Evolutionary conservation across 2,797 vertebrate genomes (phyloP), one percentile per base, ranked within the genome.

Genomic region (Choloepus didactylus): DNA sequence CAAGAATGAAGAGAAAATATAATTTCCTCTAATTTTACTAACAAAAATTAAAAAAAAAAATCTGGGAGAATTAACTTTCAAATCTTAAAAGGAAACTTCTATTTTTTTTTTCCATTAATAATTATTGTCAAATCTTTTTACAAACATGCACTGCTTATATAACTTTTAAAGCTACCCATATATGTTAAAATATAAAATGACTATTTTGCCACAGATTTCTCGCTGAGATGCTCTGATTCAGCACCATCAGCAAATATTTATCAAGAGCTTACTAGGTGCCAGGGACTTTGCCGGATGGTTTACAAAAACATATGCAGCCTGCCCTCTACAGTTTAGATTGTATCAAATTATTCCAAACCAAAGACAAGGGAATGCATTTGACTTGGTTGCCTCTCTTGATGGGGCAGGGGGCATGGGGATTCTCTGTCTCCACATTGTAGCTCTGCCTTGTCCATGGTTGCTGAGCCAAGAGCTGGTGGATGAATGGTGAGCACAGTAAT

Each of bases 71-170:
- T 64, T 80, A 14, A 60, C 54, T 91, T 95, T 41, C 14, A 96
- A 79, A 80, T 93, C 35, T 89, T 93, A 38, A 93, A 92, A 73
- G 10, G 12, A 72, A 5, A 31, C 38, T 73, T 95, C 19, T 76
- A 0, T 80, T 91, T 89, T 90, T 7, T 86, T 91, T 95, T 73
- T 62, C 54, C 79, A 19, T 72, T 67, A 49, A 23, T 51, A 94
- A 87, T 10, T 4, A 29, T 87, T 94, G 95, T 51, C 23, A 90
- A 59, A n/a, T 62, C 25, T 89, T 84, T 92, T 59, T n/a, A 41
- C 6, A 69, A 49, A 41, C 21, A 79, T 56, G 15, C 9, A 49
- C 67, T 82, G 15, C 29, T 75, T 72, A 15, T 35, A 38, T 83
- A 75, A 49, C 12, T 67, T 91, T 87, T 75, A 93, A 90, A 93